These are phyloP conservation scores for Catajapyx aquilonaris DNA, from an alignment of 1,140 invertebrate genomes.

Conservation along the genomic window DNA sequence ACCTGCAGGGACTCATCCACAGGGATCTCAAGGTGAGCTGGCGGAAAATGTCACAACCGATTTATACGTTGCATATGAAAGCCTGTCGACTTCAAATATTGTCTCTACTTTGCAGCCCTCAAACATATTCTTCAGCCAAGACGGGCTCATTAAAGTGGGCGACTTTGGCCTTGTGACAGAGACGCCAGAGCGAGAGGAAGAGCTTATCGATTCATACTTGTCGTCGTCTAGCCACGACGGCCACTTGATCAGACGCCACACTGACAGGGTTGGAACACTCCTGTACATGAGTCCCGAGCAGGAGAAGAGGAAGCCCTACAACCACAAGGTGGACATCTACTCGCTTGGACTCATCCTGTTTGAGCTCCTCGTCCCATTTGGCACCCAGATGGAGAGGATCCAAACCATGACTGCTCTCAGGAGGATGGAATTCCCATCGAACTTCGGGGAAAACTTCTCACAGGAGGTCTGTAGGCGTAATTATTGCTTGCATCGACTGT, in stretches of 20 bases:
- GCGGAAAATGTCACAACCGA: slow-evolving; percentile 7
- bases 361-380: slow-evolving; percentile 72
- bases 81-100: no score
- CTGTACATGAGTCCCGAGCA: slow-evolving; percentile 98
- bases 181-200: slow-evolving; percentile 38
- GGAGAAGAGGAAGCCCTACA: slow-evolving; percentile 49
- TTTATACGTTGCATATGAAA: no score
- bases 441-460: slow-evolving; percentile 38
- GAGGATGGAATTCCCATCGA: slow-evolving; percentile 40
- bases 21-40: slow-evolving; percentile 66
- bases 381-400: slow-evolving; percentile 72
- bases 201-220: slow-evolving; percentile 16
- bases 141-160: slow-evolving; percentile 80
- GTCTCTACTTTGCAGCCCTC: slow-evolving; percentile 43
- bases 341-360: slow-evolving; percentile 85
- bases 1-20: slow-evolving; percentile 75
- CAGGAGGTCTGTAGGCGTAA: slow-evolving; percentile 36
- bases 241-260: slow-evolving; percentile 24
- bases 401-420: slow-evolving; percentile 35
- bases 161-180: slow-evolving; percentile 91
- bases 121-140: slow-evolving; percentile 85
- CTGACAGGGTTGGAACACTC: slow-evolving; percentile 60
- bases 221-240: no score
- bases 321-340: slow-evolving; percentile 92
- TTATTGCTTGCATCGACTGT: slow-evolving; percentile 5